Evolutionary conservation across 1,140 invertebrate species (phyloP).

Genomic region (Steinernema feltiae): DNA sequence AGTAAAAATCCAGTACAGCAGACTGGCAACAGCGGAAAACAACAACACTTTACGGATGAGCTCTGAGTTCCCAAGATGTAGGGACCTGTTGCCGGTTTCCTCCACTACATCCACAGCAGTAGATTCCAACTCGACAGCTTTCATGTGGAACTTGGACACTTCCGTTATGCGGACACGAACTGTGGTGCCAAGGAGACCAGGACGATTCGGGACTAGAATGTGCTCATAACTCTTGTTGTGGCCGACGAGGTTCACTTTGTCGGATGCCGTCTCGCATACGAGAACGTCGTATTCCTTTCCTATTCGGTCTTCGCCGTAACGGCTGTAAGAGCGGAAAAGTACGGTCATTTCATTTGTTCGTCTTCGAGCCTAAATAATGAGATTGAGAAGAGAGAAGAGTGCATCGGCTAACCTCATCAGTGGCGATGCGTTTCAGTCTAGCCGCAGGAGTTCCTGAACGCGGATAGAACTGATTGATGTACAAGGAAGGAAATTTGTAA

Average conservation of each 20-base stretch:
- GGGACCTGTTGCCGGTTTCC: background rate
- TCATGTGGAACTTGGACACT: conserved; percentile 53
- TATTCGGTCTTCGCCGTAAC: conserved; percentile 70
- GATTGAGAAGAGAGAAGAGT: background rate
- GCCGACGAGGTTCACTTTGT: conserved; percentile 80
- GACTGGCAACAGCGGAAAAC: background rate
- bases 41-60: background rate
- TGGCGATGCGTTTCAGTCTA: conserved; percentile 73
- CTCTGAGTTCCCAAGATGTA: background rate
- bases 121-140: conserved; percentile 5
- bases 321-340: conserved; percentile 81
- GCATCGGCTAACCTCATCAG: conserved; percentile 65
- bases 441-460: conserved; percentile 89
- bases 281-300: conserved; percentile 74
- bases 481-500: conserved; percentile 85
- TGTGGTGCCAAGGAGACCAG: conserved; percentile 35
- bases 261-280: conserved; percentile 86
- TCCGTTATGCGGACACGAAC: conserved; percentile 43
- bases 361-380: conserved; percentile 69
- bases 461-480: conserved; percentile 96
- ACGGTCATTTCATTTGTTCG: conserved; percentile 81
- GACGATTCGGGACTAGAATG: conserved; percentile 42
- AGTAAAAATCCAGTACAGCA: background rate
- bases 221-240: conserved; percentile 96
- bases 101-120: background rate